These are phyloP conservation scores for Phengaris arion DNA, from an alignment of 2,888 invertebrate species.

Conservation along the genomic window DNA sequence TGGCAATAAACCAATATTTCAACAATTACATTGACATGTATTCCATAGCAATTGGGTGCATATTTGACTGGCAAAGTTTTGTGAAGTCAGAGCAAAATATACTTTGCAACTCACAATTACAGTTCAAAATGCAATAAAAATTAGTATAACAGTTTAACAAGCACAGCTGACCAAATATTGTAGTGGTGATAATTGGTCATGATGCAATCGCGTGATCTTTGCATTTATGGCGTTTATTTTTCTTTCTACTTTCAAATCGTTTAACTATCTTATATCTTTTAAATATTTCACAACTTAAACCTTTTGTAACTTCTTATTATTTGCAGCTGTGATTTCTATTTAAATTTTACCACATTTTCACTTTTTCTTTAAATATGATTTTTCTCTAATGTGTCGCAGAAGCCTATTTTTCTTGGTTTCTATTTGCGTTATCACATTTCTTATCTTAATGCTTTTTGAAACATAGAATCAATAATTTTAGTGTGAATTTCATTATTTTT, in stretches of 20 bases:
- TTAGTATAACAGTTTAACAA: slow-evolving; percentile 49
- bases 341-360: no score
- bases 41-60: slow-evolving; percentile 45
- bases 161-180: slow-evolving; percentile 79
- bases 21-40: slow-evolving; percentile 46
- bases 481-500: no score
- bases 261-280: slow-evolving; percentile 18
- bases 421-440: no score
- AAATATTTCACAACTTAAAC: not conserved
- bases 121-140: slow-evolving; percentile 33
- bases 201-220: slow-evolving; percentile 74
- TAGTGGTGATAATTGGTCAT: slow-evolving; percentile 76
- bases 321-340: no score
- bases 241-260: slow-evolving; percentile 37
- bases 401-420: no score
- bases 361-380: no score
- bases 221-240: slow-evolving; percentile 43
- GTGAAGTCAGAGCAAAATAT: not conserved
- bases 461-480: no score
- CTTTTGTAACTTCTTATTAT: no score
- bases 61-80: slow-evolving; percentile 44
- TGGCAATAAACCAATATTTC: slow-evolving; percentile 46
- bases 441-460: no score
- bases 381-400: no score
- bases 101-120: slow-evolving; percentile 38